Base-by-base conservation (phyloP, 2,797 vertebrate genomes). In the Argyrosomus regius region DNA sequence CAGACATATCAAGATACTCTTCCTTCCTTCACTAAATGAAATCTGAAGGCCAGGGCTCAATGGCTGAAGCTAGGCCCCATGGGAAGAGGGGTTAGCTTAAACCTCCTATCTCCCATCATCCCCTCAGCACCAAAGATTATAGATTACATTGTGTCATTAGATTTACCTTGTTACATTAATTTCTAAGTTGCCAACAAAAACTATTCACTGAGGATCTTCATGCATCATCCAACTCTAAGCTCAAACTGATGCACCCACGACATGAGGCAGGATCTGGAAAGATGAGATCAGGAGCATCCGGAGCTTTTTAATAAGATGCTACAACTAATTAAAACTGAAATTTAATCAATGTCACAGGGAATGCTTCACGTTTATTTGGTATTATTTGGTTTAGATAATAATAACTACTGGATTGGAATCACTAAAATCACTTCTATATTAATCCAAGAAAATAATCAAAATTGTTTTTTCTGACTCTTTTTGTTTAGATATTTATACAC, bases 21-120 rank as follows among this genome's bases (percentile, higher is more conserved):
- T 79, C 72, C 74, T 58, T 83, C 78, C 45, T 84, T 70, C 28
- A 7, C 66, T 76, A 90, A 87, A 89, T 91, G 58, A 88, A 87
- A 88, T 87, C 24, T 85, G 61, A 80, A 90, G 76, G 69, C 80
- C 45, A 0, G 39, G 72, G 76, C 87, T 89, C 74, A 86, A 54
- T 11, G 4, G 70, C 58, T 80, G 72, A 80, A 81, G 72, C 75
- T 26, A 1, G 20, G 20, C 48, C 78, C 74, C n/a, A 2, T 39
- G 48, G 39, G 63, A 7, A 46, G 39, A 66, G 20, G 64, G 45
- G 52, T 76, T 75, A 62, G 43, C 48, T 74, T 61, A 52, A 82
- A 77, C 61, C 52, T 77, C 24, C 61, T 65, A 48, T 59, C 69
- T 68, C n/a, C 4, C 46, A 56, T 77, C 39, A 24, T 39, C 50